Evolutionary conservation across 2,113 vertebrate species (phyloP), one percentile per base, ranked within the genome.

Genomic region (Erythrocercus mccallii): DNA sequence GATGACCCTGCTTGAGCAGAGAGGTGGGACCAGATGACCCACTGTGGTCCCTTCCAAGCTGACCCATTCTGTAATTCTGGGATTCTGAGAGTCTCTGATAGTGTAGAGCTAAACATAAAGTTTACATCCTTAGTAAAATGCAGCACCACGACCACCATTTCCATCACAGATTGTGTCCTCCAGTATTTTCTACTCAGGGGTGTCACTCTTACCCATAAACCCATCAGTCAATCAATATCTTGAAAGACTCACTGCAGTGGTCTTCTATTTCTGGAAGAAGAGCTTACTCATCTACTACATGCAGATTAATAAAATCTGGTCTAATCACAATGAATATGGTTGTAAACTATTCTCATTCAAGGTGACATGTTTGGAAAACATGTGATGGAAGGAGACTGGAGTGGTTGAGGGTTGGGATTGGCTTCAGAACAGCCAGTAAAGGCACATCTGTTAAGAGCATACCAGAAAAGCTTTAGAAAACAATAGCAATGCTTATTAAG

Each of bases 191-290:
- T 68, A 15, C 56, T 38, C n/a, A 76, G 17, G 61, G 8, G 5
- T 45, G 4, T 86, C 22, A 83, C 57, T 19, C 5, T 50, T 2
- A 1, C 33, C 47, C 56, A 30, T 38, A 70, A 93, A 90, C 23
- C 22, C 11, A 30, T 68, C 38, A 65, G 13, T 51, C n/a, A 58
- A 8, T 76, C 57, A 64, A 27, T 37, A 58, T 10, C 47, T 72
- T 5, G 1, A 57, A 40, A 50, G 5, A 31, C 1, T 4, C 15
- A 40, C 15, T 80, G 15, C 35, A 82, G n/a, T 31, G 37, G 47
- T 44, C 19, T 71, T 87, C 13, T 61, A 4, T 66, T 57, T 56
- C 60, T 27, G 0, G 0, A 68, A 71, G 17, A 71, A 61, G 10
- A n/a, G 50, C 18, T 22, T 25, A 68, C 6, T 81, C 20, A 37